These are phyloP conservation scores for Aphelinus certus DNA, from an alignment of 1,140 invertebrate genomes.

Conservation along the genomic window DNA sequence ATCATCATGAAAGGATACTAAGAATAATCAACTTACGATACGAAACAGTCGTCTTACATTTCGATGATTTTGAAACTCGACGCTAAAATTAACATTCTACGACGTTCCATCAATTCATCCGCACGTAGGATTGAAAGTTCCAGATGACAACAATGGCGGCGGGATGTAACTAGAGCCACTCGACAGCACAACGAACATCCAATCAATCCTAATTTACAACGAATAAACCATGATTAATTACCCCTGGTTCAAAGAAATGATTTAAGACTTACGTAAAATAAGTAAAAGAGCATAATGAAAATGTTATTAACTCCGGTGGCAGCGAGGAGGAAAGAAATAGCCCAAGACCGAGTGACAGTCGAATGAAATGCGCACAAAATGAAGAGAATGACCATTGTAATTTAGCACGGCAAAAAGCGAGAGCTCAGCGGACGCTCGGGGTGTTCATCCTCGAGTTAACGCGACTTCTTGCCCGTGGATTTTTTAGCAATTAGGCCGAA, in stretches of 20 bases:
- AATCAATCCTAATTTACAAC: slow-evolving; percentile 29
- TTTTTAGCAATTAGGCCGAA: too few relatives aligned
- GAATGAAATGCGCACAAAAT: not conserved
- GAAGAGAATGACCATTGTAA: slow-evolving; percentile 34
- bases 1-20: too few relatives aligned
- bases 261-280: slow-evolving; percentile 30
- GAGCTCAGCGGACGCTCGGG: slow-evolving; percentile 32
- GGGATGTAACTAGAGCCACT: too few relatives aligned
- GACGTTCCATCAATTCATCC: too few relatives aligned
- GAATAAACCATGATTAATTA: slow-evolving; percentile 42
- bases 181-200: too few relatives aligned
- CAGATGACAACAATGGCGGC: too few relatives aligned
- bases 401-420: slow-evolving; percentile 20
- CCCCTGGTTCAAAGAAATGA: slow-evolving; percentile 32
- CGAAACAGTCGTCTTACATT: too few relatives aligned
- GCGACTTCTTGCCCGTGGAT: slow-evolving; percentile 28
- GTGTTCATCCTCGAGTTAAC: slow-evolving; percentile 48
- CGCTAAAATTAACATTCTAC: too few relatives aligned
- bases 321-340: slow-evolving; percentile 20
- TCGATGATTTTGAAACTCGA: too few relatives aligned
- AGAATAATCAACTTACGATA: too few relatives aligned
- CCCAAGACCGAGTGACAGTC: too few relatives aligned
- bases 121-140: too few relatives aligned
- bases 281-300: slow-evolving; percentile 35
- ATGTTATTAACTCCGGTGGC: slow-evolving; percentile 28